Evolutionary conservation across 2,113 vertebrate species (phyloP).

Genomic region (Lichenostomus cassidix): DNA sequence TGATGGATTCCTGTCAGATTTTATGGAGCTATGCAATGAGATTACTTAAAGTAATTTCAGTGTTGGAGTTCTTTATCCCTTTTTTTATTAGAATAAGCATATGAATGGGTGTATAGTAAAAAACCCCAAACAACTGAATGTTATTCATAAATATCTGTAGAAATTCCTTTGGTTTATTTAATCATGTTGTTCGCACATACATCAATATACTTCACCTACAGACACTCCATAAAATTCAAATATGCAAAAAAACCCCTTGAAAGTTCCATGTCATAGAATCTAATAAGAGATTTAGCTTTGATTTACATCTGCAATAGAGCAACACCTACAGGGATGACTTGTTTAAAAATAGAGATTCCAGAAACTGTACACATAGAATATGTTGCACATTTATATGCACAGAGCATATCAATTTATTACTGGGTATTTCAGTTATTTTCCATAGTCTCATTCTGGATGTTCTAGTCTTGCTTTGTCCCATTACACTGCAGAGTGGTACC

Average conservation of each 20-base stretch:
- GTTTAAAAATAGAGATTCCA: background rate
- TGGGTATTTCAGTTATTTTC: background rate
- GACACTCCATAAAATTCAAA: background rate
- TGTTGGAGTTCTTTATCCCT: background rate
- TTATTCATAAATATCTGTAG: background rate
- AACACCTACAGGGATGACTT: background rate
- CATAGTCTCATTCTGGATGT: background rate
- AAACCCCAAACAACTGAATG: background rate
- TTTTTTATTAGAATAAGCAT: background rate
- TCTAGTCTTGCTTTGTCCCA: rapidly evolving
- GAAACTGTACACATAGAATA: background rate
- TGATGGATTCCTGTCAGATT: slow-evolving; percentile 24
- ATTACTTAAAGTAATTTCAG: slow-evolving; percentile 49
- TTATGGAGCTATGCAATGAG: slow-evolving; percentile 13
- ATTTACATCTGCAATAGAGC: background rate
- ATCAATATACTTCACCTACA: background rate
- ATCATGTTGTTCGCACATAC: background rate
- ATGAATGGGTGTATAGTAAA: background rate
- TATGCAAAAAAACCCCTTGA: rapidly evolving
- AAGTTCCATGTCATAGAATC: background rate
- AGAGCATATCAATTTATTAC: rapidly evolving
- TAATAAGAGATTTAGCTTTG: background rate
- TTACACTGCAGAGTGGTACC: background rate
- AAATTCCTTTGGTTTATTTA: background rate
- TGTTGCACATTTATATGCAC: background rate